These are phyloP conservation scores for Steromphala cineraria DNA, from an alignment of 2,888 invertebrate species.

Conservation along the genomic window DNA sequence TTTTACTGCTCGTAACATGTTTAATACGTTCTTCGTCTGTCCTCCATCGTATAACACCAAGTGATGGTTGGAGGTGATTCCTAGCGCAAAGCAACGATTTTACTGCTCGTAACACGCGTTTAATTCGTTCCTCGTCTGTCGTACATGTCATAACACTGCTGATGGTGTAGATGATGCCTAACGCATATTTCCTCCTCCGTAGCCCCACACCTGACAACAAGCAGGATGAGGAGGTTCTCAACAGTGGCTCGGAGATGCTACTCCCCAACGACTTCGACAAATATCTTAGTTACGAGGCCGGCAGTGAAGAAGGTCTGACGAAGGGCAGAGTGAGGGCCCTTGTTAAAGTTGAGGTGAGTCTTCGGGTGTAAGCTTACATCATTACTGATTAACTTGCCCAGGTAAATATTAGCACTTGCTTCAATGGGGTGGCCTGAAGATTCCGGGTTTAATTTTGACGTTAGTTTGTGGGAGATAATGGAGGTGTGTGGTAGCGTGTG, in stretches of 20 bases:
- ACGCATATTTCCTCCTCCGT: neutral
- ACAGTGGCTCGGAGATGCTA: slow-evolving; percentile 30
- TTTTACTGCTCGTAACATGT: no score
- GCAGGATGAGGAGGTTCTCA: neutral
- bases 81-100: no score
- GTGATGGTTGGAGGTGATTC: no score
- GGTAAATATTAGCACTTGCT: no score
- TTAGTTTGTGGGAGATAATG: slow-evolving; percentile 7
- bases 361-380: no score
- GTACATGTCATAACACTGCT: neutral
- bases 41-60: no score
- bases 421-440: no score
- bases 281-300: slow-evolving; percentile 11
- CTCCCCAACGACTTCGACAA: slow-evolving; percentile 30
- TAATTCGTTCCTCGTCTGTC: neutral
- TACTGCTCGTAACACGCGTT: neutral
- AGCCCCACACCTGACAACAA: slow-evolving; percentile 1
- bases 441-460: neutral
- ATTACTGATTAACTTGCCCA: no score
- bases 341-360: neutral
- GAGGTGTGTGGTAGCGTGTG: slow-evolving; percentile 5
- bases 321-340: slow-evolving; percentile 4
- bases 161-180: neutral
- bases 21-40: no score
- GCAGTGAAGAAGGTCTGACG: neutral